Evolutionary conservation across 2,888 invertebrate species (phyloP).

Genomic region (Auanema freiburgensis): DNA sequence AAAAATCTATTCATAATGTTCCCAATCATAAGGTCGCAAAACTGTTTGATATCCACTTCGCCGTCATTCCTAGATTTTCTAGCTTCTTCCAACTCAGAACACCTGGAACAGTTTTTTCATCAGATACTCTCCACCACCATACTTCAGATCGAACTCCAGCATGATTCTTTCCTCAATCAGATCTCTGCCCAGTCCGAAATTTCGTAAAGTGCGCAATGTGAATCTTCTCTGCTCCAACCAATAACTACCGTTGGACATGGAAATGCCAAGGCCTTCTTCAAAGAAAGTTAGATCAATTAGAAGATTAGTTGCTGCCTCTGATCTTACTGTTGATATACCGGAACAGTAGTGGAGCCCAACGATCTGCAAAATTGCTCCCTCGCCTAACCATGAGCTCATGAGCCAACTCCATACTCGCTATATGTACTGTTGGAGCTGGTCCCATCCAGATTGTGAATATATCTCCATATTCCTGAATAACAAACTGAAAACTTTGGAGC

Average conservation of each 20-base stretch:
- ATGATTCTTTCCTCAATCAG: conserved; percentile 41
- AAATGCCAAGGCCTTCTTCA: conserved; percentile 23
- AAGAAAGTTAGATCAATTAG: too few species aligned
- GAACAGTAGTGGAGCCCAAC: conserved; percentile 14
- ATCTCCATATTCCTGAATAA: too few species aligned
- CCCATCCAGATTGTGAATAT: conserved; percentile 34
- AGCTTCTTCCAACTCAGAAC: too few species aligned
- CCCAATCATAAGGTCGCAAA: conserved; percentile 33
- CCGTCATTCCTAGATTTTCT: too few species aligned
- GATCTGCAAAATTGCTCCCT: conserved; percentile 14
- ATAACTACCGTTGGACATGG: conserved; percentile 25
- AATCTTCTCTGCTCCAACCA: conserved; percentile 36
- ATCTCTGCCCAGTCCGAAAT: conserved; percentile 37
- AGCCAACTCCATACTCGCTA: conserved; percentile 30
- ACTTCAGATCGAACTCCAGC: conserved; percentile 31
- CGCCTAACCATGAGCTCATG: conserved; percentile 25
- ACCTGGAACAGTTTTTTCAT: too few species aligned
- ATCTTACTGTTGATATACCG: too few species aligned
- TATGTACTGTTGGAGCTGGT: conserved; percentile 30
- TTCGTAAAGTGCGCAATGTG: conserved; percentile 30
- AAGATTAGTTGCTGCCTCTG: too few species aligned
- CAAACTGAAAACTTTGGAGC: too few species aligned
- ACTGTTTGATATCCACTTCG: too few species aligned
- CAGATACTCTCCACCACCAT: too few species aligned
- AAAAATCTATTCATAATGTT: conserved; percentile 39